Evolutionary conservation across 2,888 invertebrate species (phyloP).

Genomic region (Calameuta filiformis): DNA sequence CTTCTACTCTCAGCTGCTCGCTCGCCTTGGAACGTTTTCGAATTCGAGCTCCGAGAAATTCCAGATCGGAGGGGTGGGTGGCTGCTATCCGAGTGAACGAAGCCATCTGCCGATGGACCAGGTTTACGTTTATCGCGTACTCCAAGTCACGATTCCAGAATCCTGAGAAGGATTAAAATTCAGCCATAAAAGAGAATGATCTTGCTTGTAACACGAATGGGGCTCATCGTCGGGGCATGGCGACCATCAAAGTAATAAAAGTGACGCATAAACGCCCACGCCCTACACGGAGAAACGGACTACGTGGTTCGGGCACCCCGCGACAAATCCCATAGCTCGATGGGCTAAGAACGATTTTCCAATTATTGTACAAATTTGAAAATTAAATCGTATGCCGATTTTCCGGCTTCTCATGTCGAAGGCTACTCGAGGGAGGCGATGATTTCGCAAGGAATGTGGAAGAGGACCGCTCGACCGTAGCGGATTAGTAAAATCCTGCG

Average conservation of each 20-base stretch:
- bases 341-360: not conserved
- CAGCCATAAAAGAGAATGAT: slow-evolving; percentile 45
- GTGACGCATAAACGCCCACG: slow-evolving; percentile 43
- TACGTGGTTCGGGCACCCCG: not conserved
- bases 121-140: slow-evolving; percentile 4
- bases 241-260: slow-evolving; percentile 42
- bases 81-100: not conserved
- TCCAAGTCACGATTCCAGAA: slow-evolving; percentile 32
- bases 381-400: too few relatives aligned
- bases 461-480: too few relatives aligned
- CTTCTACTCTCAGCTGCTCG: not conserved
- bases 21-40: not conserved
- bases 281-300: slow-evolving; percentile 10
- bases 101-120: not conserved
- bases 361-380: not conserved
- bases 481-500: slow-evolving; percentile 1
- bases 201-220: slow-evolving; percentile 32
- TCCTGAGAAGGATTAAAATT: slow-evolving; percentile 36
- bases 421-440: too few relatives aligned
- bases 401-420: too few relatives aligned
- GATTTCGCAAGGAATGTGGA: too few relatives aligned
- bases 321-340: not conserved
- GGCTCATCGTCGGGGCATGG: slow-evolving; percentile 25
- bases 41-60: not conserved
- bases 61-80: too few relatives aligned